phyloP scores from a whole-genome alignment of 1,140 invertebrate genomes.

The Halotydeus destructor region DNA sequence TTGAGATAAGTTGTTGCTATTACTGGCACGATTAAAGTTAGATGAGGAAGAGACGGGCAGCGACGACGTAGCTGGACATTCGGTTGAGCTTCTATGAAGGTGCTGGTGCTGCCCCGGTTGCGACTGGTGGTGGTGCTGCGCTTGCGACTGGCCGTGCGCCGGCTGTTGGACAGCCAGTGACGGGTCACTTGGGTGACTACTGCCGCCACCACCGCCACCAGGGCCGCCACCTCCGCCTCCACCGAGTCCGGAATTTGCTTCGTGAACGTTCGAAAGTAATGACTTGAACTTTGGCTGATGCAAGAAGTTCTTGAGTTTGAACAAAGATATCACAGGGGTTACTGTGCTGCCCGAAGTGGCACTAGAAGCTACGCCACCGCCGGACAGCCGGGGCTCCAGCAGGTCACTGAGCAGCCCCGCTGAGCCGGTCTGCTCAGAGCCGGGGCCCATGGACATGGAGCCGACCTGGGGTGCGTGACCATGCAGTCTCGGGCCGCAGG shows the following conservation, averaged over 20 bases:
- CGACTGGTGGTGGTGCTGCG: not conserved
- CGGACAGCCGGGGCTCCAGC: too few species aligned
- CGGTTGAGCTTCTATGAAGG: too few species aligned
- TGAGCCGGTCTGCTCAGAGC: not conserved
- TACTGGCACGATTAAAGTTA: too few species aligned
- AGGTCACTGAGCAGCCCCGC: not conserved
- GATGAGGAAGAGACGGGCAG: too few species aligned
- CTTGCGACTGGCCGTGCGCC: too few species aligned
- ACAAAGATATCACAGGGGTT: slow-evolving; percentile 20
- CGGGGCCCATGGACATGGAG: not conserved
- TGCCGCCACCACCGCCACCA: not conserved
- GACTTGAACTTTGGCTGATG: slow-evolving; percentile 16
- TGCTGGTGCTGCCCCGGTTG: not conserved
- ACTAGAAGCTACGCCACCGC: slow-evolving; percentile 3
- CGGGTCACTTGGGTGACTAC: not conserved
- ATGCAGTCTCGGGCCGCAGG: not conserved
- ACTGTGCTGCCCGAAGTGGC: slow-evolving; percentile 11
- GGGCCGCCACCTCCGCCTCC: slow-evolving; percentile 10
- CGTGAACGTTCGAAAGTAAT: slow-evolving; percentile 5
- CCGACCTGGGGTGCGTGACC: not conserved
- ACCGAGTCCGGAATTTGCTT: not conserved
- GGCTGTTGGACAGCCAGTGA: too few species aligned
- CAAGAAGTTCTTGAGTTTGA: slow-evolving; percentile 20
- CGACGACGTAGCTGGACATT: too few species aligned
- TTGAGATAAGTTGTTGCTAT: too few species aligned